Percentiles rank a stretch among this genome's conserved stretches.
These are phyloP conservation scores for Zingel zingel DNA, from an alignment of 2,113 vertebrate genomes.

Conservation along the genomic window DNA sequence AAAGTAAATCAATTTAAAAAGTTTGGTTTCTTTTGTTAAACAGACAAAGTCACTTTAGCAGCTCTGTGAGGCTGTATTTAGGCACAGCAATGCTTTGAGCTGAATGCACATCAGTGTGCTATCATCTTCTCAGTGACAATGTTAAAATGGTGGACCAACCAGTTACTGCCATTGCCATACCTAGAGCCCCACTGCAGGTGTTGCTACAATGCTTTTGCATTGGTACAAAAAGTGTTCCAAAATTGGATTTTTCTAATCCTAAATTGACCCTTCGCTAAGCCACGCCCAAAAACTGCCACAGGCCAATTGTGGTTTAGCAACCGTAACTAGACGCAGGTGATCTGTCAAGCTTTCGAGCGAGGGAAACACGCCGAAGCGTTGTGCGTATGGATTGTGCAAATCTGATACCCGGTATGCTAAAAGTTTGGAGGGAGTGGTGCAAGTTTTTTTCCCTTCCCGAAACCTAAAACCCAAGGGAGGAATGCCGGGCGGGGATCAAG, in stretches of 20 bases:
- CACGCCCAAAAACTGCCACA: too few species aligned
- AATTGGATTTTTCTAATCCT: slow-evolving; percentile 38
- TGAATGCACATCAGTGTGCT: neutral
- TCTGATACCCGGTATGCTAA: too few species aligned
- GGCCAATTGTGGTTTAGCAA: too few species aligned
- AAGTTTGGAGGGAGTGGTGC: too few species aligned
- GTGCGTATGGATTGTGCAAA: too few species aligned
- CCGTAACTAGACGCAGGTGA: too few species aligned
- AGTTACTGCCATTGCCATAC: neutral
- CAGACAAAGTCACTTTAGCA: too few species aligned
- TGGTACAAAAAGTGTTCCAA: neutral
- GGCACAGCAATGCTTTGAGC: neutral
- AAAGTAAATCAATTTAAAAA: neutral
- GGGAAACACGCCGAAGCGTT: too few species aligned
- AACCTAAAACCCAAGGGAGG: too few species aligned
- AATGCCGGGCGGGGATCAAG: too few species aligned
- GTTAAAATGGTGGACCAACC: neutral
- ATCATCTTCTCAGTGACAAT: neutral
- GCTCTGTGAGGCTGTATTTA: neutral
- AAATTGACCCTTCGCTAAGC: neutral
- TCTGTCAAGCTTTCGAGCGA: too few species aligned
- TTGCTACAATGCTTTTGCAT: neutral
- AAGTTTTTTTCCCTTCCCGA: too few species aligned
- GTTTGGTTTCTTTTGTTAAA: neutral
- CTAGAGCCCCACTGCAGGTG: neutral